phyloP scores from a whole-genome alignment of 2,797 vertebrate genomes.

The Babyrousa celebensis region DNA sequence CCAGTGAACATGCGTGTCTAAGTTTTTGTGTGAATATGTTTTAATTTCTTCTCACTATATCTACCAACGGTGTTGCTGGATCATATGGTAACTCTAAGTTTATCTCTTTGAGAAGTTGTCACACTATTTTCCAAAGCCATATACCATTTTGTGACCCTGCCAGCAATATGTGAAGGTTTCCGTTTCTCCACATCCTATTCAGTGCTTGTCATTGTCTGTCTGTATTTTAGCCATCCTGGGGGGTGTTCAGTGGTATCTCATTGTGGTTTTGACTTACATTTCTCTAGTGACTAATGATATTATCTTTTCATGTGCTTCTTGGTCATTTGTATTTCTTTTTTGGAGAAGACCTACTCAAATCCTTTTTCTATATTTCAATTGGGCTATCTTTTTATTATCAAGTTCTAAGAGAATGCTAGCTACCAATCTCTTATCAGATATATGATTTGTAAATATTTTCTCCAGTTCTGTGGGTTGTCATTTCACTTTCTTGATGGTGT shows the following conservation, averaged over 20 bases:
- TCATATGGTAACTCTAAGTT: not conserved
- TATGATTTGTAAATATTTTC: slow-evolving; percentile 47
- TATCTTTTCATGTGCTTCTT: not conserved
- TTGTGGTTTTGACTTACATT: not conserved
- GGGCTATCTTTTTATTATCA: slow-evolving; percentile 45
- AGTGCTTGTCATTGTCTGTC: not conserved
- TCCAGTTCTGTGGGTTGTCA: not conserved
- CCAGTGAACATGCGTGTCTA: not conserved
- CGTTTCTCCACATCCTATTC: not conserved
- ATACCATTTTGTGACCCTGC: not conserved
- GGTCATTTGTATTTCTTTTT: not conserved
- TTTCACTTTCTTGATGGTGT: not conserved
- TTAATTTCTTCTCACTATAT: not conserved
- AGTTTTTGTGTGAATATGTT: not conserved
- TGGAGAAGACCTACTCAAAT: not conserved
- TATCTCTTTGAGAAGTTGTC: not conserved
- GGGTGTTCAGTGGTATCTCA: not conserved
- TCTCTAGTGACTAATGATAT: not conserved
- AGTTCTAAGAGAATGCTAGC: slow-evolving; percentile 33
- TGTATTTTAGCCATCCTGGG: not conserved
- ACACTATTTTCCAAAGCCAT: not conserved
- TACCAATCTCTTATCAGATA: not conserved
- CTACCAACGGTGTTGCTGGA: not conserved
- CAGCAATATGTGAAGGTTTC: not conserved
- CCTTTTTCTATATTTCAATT: not conserved